phyloP scores from a whole-genome alignment of 2,113 vertebrate species.

The Noturus placidus region DNA sequence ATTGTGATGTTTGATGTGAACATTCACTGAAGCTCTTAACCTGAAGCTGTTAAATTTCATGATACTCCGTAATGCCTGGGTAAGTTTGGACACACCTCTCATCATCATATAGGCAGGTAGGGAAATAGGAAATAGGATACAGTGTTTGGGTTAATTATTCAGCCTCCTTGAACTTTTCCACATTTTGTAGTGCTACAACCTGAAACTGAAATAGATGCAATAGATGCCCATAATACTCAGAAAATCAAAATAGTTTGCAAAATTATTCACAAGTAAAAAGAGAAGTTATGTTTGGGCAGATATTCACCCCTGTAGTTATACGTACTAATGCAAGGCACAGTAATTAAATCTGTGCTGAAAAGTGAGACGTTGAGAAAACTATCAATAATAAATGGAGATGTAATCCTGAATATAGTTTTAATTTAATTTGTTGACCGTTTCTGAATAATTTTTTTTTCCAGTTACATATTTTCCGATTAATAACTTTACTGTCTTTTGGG shows the following conservation, averaged over 20 bases:
- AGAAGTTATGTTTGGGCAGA: background rate
- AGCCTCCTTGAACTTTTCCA: background rate
- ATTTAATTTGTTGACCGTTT: background rate
- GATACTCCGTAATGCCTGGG: background rate
- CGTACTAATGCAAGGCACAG: background rate
- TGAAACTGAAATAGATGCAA: background rate
- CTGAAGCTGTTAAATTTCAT: no score
- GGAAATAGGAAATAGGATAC: no score
- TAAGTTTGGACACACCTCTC: background rate
- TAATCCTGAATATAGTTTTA: background rate
- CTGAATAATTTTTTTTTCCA: background rate
- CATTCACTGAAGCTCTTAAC: background rate
- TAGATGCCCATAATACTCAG: background rate
- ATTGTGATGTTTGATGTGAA: background rate
- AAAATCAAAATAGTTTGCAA: background rate
- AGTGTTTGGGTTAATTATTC: background rate
- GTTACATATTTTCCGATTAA: background rate
- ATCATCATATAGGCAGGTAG: no score
- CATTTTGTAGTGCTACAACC: background rate
- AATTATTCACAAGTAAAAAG: background rate
- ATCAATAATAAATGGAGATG: background rate
- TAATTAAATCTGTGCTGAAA: background rate
- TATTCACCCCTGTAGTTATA: background rate
- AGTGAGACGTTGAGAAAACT: background rate
- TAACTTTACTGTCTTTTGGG: background rate